A percentile compares a stretch with the other conserved stretches of the same genome.
These are phyloP conservation scores for Coptotermes formosanus DNA, from an alignment of 1,140 invertebrate genomes.

Conservation along the genomic window DNA sequence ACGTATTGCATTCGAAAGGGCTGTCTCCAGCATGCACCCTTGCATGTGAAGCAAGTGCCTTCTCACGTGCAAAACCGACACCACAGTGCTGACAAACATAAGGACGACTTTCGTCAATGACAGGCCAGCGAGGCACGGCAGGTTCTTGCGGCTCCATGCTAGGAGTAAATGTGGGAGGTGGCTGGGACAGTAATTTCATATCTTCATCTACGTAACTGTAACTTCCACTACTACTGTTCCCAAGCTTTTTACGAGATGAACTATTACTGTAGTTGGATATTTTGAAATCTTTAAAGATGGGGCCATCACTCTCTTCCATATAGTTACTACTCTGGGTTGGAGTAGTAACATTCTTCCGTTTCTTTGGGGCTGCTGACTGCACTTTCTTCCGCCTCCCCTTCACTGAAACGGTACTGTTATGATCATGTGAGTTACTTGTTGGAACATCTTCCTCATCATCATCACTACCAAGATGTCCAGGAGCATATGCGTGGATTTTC, in stretches of 20 bases:
- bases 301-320: background rate
- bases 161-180: constrained; percentile 43
- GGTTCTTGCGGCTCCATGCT: constrained; percentile 31
- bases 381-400: constrained; percentile 51
- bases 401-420: constrained; percentile 30
- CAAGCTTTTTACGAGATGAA: constrained; percentile 3
- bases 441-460: constrained; percentile 42
- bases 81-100: constrained; percentile 80
- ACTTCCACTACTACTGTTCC: constrained; percentile 17
- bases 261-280: constrained; percentile 28
- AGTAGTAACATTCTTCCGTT: constrained; percentile 42
- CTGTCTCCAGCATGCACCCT: constrained; percentile 61
- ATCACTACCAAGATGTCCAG: constrained; percentile 38
- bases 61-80: constrained; percentile 74
- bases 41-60: constrained; percentile 71
- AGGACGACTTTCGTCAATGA: constrained; percentile 69
- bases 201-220: constrained; percentile 49
- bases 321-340: constrained; percentile 37
- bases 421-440: background rate
- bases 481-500: constrained; percentile 75
- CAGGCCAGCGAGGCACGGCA: constrained; percentile 52
- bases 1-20: constrained; percentile 71
- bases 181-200: constrained; percentile 49
- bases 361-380: constrained; percentile 45
- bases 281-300: constrained; percentile 41